phyloP scores from a whole-genome alignment of 2,797 vertebrate genomes.

The Psittacula echo region DNA sequence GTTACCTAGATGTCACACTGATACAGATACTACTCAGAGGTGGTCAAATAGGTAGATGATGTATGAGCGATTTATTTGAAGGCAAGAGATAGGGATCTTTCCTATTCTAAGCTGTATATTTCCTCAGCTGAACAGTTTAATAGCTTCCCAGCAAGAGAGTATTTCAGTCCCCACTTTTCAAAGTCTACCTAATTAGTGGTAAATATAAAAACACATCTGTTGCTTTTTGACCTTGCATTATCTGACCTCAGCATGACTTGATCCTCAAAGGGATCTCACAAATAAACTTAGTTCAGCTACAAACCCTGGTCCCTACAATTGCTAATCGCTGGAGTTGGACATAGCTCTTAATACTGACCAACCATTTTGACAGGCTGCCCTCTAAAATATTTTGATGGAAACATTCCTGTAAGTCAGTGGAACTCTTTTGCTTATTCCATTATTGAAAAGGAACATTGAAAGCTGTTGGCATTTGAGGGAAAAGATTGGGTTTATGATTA shows the following conservation, averaged over 20 bases:
- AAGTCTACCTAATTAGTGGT: not conserved
- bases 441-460: constrained; percentile 20
- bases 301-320: not conserved
- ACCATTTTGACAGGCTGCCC: not conserved
- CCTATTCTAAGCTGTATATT: not conserved
- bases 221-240: not conserved
- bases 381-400: not conserved
- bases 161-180: not conserved
- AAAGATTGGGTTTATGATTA: constrained; percentile 49
- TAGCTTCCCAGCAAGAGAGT: not conserved
- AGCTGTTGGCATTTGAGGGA: constrained; percentile 38
- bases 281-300: not conserved
- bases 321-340: not conserved
- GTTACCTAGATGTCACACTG: not conserved
- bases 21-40: not conserved
- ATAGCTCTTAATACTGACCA: accelerated
- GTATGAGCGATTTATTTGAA: not conserved
- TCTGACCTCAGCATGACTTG: not conserved
- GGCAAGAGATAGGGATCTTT: not conserved
- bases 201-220: not conserved
- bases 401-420: not conserved
- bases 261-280: not conserved
- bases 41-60: not conserved
- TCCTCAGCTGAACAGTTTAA: not conserved
- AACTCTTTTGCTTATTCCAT: not conserved